Base-by-base conservation (phyloP, 2,797 vertebrate species). In the Lepidocolaptes lacrymiger region DNA sequence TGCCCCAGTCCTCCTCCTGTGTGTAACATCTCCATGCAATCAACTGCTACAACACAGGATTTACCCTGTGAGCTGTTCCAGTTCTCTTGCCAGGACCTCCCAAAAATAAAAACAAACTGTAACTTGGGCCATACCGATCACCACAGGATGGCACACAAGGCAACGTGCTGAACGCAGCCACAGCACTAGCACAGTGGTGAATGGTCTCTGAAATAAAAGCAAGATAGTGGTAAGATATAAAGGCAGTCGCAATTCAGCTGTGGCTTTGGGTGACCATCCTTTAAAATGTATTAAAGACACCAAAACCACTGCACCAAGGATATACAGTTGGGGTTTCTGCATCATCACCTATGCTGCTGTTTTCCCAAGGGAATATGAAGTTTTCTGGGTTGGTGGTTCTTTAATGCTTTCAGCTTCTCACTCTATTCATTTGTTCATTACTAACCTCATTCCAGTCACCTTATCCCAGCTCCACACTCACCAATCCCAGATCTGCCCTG, bases 111-210 rank as follows among this genome's bases (percentile, higher is more conserved):
- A 74, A 63, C 4, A 30, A 64, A 34, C 6, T 32, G 67, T 21
- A 14, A 54, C 43, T 49, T 23, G 20, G 55, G 63, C 32, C 72
- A 27, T 22, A 59, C 5, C 39, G 27, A 14, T 36, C 27, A 6
- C 91, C 86, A 88, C 88, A 85, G 86, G 91, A 83, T 51, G 83
- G 83, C 85, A 88, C 1, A n/a, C 79, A 16, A 93, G 58, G 88
- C 85, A 82, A 59, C 0, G 2, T 17, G 68, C 51, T 63, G 79
- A 27, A 22, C 7, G 3, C 6, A 52, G 67, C 37, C 59, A 39
- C 48, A 78, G 75, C 43, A 10, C 58, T 7, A 32, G 23, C 7
- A 30, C 1, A 24, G 43, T 2, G 21, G 30, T 20, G 62, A 90
- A 36, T 28, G 32, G 76, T 52, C 69, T 77, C 28, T n/a, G 76